Base-by-base conservation (phyloP, 2,797 vertebrate species). In the Pseudochirops cupreus region DNA sequence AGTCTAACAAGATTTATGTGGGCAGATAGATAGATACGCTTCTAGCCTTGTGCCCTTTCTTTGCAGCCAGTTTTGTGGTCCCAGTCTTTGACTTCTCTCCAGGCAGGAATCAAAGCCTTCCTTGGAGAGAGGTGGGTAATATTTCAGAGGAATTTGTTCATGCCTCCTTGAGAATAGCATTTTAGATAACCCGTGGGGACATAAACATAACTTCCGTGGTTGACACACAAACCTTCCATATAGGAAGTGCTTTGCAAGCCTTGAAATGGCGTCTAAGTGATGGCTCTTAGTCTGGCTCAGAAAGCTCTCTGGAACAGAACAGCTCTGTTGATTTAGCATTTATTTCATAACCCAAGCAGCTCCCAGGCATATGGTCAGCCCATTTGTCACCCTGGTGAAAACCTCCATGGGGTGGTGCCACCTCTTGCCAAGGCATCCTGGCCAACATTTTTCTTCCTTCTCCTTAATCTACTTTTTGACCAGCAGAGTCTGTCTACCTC, bases 391-490 rank as follows among this genome's bases (percentile, higher is more conserved):
- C 50, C 87, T 0, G 1, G 50, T 92, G 95, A 57, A 92, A 82
- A 52, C 56, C 52, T 91, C 94, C 94, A 53, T 28, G 0, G 90
- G 56, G 90, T 11, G 28, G 58, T 90, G 24, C 74, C 58, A 89
- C 91, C 93, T 94, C 96, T 95, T 92, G 95, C 95, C 62, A 33
- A 90, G 92, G 39, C 91, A 57, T 57, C 56, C 62, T 1, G 53
- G 33, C 33, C 57, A 54, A 31, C 67, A 33, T 93, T 90, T 67
- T n/a, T 91, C 93, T 97, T 97, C 97, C 93, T 91, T 55, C 54
- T 29, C 91, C 92, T 94, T 93, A 52, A n/a, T 92, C 94, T 95
- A 95, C 95, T 59, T 93, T 97, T 92, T 94, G 92, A 94, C 90
- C 93, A 93, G 91, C 92, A 74, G 18, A 31, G 94, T 95, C 97